Evolutionary conservation across 2,888 invertebrate genomes (phyloP).

Genomic region (Celastrina argiolus): DNA sequence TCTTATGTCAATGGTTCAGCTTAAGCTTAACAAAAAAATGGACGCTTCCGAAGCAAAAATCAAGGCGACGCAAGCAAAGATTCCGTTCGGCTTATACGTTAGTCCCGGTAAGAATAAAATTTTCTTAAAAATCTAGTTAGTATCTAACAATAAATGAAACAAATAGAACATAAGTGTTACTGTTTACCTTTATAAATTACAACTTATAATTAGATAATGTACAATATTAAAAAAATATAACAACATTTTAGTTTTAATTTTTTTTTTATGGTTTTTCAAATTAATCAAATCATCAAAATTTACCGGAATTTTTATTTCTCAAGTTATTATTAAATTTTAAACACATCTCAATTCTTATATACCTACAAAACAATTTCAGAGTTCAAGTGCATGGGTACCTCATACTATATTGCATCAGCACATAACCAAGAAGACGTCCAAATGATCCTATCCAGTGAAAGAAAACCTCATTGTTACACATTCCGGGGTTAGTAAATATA

Average conservation of each 20-base stretch:
- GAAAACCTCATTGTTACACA: slow-evolving; percentile 69
- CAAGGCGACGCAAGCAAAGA: slow-evolving; percentile 63
- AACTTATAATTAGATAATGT: no score
- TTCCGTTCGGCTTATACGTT: slow-evolving; percentile 66
- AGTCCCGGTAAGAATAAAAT: slow-evolving; percentile 54
- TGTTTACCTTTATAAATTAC: no score
- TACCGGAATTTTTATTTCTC: no score
- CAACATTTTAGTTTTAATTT: no score
- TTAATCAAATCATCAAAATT: no score
- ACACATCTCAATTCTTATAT: neutral
- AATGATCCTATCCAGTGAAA: slow-evolving; percentile 67
- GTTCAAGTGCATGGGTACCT: slow-evolving; percentile 70
- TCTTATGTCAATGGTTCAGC: slow-evolving; percentile 66
- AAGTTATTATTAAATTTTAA: no score
- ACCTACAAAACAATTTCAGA: slow-evolving; percentile 40
- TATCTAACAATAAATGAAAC: neutral
- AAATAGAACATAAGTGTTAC: no score
- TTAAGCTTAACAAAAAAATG: slow-evolving; percentile 71
- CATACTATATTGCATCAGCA: slow-evolving; percentile 66
- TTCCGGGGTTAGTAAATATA: slow-evolving; percentile 53
- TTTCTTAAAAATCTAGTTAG: neutral
- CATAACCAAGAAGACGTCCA: slow-evolving; percentile 71
- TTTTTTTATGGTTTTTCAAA: no score
- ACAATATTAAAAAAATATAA: no score
- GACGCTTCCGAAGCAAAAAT: slow-evolving; percentile 68